A percentile compares a stretch with the other conserved stretches of the same genome.
Conservation (phyloP, 35 echinoderm and acorn worm species). For the Patiria miniata region DNA sequence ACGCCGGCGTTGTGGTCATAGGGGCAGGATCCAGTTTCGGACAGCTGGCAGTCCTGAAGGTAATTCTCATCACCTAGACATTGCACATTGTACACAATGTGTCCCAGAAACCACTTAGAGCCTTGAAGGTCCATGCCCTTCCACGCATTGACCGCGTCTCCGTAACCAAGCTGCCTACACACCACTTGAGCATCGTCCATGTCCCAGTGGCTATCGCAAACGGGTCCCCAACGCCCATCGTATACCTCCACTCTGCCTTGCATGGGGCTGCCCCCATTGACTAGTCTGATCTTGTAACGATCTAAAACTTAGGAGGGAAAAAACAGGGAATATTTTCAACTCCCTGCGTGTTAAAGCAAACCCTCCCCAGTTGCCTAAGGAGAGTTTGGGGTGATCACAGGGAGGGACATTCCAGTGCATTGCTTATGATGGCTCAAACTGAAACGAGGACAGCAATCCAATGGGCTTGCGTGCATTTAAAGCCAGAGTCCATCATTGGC, state of each 20-base stretch:
- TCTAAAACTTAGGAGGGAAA: background rate
- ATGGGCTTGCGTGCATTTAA: too few relatives aligned
- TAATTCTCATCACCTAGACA: background rate
- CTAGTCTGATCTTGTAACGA: background rate
- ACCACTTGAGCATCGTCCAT: conserved; percentile 13
- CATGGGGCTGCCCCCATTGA: background rate
- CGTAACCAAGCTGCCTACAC: background rate
- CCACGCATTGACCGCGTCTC: background rate
- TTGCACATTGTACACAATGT: conserved; percentile 7
- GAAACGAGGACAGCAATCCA: too few relatives aligned
- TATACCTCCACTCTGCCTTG: background rate
- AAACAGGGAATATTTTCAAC: too few relatives aligned
- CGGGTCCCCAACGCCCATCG: background rate
- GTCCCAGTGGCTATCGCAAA: background rate
- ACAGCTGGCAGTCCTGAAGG: conserved; percentile 24
- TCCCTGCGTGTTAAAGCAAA: too few relatives aligned
- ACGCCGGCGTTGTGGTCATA: too few relatives aligned
- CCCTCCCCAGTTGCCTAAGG: too few relatives aligned
- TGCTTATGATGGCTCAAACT: too few relatives aligned
- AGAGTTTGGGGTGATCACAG: too few relatives aligned
- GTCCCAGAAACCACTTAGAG: too few relatives aligned
- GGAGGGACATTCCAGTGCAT: too few relatives aligned
- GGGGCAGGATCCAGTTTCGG: too few relatives aligned
- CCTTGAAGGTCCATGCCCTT: background rate
- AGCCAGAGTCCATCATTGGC: too few relatives aligned